Conservation (phyloP, 2,888 invertebrate species). For the Hyposoter dolosus region DNA sequence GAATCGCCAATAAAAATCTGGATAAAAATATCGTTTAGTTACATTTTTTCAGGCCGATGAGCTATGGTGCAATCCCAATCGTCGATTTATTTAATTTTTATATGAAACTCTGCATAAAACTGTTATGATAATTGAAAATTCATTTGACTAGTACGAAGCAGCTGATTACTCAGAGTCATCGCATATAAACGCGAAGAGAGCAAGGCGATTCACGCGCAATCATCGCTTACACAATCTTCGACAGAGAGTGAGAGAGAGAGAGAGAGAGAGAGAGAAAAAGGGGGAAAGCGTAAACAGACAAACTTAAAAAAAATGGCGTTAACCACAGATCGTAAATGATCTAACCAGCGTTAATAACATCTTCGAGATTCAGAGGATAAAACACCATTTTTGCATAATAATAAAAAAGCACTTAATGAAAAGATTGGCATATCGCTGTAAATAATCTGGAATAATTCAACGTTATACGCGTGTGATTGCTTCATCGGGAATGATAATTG, state of each 20-base stretch:
- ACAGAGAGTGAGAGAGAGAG: background rate
- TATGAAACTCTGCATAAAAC: too few species aligned
- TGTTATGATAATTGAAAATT: too few species aligned
- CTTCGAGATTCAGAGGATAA: background rate
- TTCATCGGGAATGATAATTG: slow-evolving; percentile 48
- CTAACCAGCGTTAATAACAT: slow-evolving; percentile 20
- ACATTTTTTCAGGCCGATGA: too few species aligned
- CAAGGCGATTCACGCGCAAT: slow-evolving; percentile 5
- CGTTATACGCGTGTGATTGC: slow-evolving; percentile 33
- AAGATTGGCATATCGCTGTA: slow-evolving; percentile 37
- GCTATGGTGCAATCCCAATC: too few species aligned
- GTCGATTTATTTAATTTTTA: too few species aligned
- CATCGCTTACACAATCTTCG: slow-evolving; percentile 7
- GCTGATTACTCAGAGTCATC: background rate
- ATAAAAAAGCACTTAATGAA: background rate
- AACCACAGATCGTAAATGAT: slow-evolving; percentile 25
- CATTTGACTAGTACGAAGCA: too few species aligned
- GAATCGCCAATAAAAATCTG: background rate
- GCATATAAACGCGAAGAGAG: background rate
- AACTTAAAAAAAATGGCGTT: slow-evolving; percentile 15
- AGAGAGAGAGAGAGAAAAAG: too few species aligned
- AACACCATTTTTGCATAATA: background rate
- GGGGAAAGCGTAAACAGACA: background rate
- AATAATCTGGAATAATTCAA: slow-evolving; percentile 44
- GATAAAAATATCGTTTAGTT: too few species aligned